phyloP scores from a whole-genome alignment of 2,113 vertebrate genomes.

The Propithecus coquereli region DNA sequence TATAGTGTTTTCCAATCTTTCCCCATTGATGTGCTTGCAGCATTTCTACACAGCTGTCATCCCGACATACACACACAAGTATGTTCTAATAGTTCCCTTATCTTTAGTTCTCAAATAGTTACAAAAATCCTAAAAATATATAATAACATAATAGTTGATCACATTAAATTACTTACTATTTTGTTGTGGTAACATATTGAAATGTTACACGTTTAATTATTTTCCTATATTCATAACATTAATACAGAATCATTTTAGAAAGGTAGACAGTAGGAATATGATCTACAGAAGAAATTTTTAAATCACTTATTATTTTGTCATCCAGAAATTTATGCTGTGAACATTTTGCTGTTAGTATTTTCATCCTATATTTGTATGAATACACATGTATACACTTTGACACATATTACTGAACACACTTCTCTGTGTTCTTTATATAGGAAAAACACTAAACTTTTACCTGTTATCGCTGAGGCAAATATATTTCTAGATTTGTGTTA shows the following conservation, averaged over 20 bases:
- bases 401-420: neutral
- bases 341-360: neutral
- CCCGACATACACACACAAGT: neutral
- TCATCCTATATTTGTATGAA: neutral
- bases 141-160: neutral
- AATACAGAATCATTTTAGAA: neutral
- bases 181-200: neutral
- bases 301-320: neutral
- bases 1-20: rapidly evolving
- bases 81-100: neutral
- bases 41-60: neutral
- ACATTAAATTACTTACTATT: neutral
- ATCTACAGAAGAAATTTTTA: neutral
- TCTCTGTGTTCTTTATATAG: neutral
- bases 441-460: neutral
- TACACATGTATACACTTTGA: neutral
- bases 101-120: neutral
- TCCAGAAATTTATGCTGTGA: neutral
- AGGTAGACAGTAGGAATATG: neutral
- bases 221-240: neutral
- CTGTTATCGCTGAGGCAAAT: neutral
- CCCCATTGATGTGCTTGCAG: neutral
- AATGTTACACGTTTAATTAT: neutral
- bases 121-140: neutral
- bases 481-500: neutral